phyloP scores from a whole-genome alignment of 1,140 invertebrate species.

The Drosophila dunni region DNA sequence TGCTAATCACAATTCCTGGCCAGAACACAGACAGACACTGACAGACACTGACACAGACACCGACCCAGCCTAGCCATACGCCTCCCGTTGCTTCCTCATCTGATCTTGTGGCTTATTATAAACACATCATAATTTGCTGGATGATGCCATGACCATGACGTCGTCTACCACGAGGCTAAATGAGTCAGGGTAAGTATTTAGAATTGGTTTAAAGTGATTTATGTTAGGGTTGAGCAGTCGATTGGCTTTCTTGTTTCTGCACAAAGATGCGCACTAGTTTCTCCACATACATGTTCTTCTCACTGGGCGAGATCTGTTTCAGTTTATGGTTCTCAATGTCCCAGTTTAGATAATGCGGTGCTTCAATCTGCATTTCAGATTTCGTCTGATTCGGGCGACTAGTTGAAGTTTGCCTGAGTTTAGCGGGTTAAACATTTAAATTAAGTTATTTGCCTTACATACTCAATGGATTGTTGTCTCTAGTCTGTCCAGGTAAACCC shows the following conservation, averaged over 20 bases:
- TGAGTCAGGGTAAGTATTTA: slow-evolving; percentile 44
- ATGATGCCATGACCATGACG: slow-evolving; percentile 61
- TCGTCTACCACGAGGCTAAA: slow-evolving; percentile 4
- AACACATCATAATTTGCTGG: slow-evolving; percentile 51
- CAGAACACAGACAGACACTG: slow-evolving; percentile 19
- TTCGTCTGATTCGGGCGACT: slow-evolving; percentile 22
- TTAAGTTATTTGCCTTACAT: slow-evolving; percentile 31
- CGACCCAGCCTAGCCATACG: background rate
- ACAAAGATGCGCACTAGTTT: slow-evolving; percentile 46
- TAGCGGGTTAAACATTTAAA: slow-evolving; percentile 24
- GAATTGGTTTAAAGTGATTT: background rate
- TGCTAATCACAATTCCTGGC: slow-evolving; percentile 12
- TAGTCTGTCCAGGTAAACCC: background rate
- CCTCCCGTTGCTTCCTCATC: background rate
- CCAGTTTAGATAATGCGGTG: slow-evolving; percentile 58
- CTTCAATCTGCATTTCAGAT: slow-evolving; percentile 21
- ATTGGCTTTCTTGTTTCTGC: slow-evolving; percentile 13
- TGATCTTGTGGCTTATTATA: slow-evolving; percentile 42
- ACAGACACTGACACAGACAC: background rate
- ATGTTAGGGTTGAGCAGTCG: background rate
- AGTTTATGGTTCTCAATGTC: slow-evolving; percentile 43
- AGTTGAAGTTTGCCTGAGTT: slow-evolving; percentile 11
- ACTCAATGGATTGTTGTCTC: slow-evolving; percentile 1
- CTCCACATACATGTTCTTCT: slow-evolving; percentile 55
- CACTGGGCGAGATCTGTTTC: slow-evolving; percentile 22